Evolutionary conservation across 2,113 vertebrate genomes (phyloP).

Genomic region (Phrynosoma platyrhinos): DNA sequence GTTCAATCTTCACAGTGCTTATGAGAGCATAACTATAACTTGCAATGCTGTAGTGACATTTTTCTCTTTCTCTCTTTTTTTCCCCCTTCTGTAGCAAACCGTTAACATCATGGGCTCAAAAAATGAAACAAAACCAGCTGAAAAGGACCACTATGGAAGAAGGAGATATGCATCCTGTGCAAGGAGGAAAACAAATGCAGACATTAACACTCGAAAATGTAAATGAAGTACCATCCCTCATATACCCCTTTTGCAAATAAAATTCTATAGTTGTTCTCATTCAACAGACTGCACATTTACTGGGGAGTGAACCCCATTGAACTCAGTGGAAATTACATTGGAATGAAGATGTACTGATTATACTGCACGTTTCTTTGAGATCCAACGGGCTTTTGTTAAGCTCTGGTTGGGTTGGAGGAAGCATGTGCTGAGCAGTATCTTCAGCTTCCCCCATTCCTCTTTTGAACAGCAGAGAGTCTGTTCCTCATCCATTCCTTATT

Average conservation of each 20-base stretch:
- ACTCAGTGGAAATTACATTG: background rate
- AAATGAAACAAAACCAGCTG: slow-evolving; percentile 82
- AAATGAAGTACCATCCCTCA: slow-evolving; percentile 32
- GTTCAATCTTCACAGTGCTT: background rate
- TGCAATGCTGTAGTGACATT: background rate
- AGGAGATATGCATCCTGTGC: slow-evolving; percentile 45
- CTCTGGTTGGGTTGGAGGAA: background rate
- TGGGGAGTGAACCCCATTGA: background rate
- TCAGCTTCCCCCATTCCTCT: too few species aligned
- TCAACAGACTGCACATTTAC: background rate
- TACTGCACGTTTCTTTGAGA: background rate
- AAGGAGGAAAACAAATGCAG: slow-evolving; percentile 49
- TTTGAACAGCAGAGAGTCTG: background rate
- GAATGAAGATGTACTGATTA: background rate
- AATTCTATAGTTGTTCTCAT: background rate
- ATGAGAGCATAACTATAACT: background rate
- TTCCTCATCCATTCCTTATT: background rate
- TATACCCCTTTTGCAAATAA: background rate
- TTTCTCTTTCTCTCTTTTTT: background rate
- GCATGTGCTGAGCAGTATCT: background rate
- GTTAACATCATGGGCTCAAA: slow-evolving; percentile 94
- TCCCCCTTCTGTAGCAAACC: slow-evolving; percentile 21
- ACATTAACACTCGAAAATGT: slow-evolving; percentile 61
- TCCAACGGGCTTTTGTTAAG: background rate
- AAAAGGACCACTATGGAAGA: slow-evolving; percentile 75